A percentile compares a stretch with the other conserved stretches of the same genome.
Evolutionary conservation across 2,113 vertebrate species (phyloP).

Genomic region (Nothocercus nigrocapillus): DNA sequence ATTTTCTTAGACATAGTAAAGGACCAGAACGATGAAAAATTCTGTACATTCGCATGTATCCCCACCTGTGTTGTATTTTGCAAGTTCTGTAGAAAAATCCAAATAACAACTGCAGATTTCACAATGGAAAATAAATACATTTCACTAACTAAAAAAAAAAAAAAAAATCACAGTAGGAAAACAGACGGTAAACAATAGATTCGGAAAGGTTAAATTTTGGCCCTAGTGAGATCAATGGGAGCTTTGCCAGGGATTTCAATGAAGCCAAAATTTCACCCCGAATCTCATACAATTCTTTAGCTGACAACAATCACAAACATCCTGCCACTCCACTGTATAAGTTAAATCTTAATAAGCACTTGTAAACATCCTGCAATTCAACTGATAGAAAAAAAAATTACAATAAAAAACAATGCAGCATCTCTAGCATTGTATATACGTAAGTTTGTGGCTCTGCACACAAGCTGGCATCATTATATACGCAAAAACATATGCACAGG

Average conservation of each 20-base stretch:
- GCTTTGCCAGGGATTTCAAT: constrained; percentile 51
- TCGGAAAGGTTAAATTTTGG: constrained; percentile 40
- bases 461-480: neutral
- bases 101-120: constrained; percentile 50
- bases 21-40: constrained; percentile 27
- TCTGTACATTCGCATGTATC: constrained; percentile 32
- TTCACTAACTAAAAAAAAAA: neutral
- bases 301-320: constrained; percentile 44
- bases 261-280: constrained; percentile 54
- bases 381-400: constrained; percentile 61
- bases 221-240: constrained; percentile 34
- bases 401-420: constrained; percentile 59
- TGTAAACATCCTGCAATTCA: constrained; percentile 63
- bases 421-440: constrained; percentile 36
- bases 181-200: constrained; percentile 51
- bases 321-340: constrained; percentile 21
- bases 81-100: constrained; percentile 41
- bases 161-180: constrained; percentile 68
- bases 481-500: constrained; percentile 15
- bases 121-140: constrained; percentile 63
- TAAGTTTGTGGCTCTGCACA: constrained; percentile 23
- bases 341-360: constrained; percentile 64
- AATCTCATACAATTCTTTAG: constrained; percentile 36
- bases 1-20: constrained; percentile 2
- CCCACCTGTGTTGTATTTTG: neutral